phyloP scores from a whole-genome alignment of 2,888 invertebrate genomes.

The Miltochrista miniata region DNA sequence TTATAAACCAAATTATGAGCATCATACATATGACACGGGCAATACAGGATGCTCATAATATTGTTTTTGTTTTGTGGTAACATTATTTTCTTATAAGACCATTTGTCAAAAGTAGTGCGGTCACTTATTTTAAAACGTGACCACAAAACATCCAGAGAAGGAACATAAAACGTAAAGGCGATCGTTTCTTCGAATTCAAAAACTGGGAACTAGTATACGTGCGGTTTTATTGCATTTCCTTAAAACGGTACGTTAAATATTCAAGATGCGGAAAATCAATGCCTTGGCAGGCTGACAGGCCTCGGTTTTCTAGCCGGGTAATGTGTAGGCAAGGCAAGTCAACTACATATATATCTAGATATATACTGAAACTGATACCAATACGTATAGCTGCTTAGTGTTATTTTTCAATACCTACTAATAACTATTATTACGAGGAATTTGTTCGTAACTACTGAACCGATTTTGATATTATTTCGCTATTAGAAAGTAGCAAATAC shows the following conservation, averaged over 20 bases:
- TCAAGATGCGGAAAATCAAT: constrained; percentile 9
- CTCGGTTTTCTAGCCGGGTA: background rate
- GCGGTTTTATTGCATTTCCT: constrained; percentile 7
- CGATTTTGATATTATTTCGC: too few relatives aligned
- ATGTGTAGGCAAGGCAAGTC: background rate
- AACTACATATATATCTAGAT: background rate
- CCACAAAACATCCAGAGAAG: background rate
- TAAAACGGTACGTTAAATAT: constrained; percentile 11
- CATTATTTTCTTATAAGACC: background rate
- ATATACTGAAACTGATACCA: too few relatives aligned
- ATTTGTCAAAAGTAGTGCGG: background rate
- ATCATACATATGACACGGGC: too few relatives aligned
- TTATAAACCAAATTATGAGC: too few relatives aligned
- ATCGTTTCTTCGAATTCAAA: background rate
- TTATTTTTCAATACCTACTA: too few relatives aligned
- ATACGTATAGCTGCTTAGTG: too few relatives aligned
- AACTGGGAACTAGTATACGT: background rate
- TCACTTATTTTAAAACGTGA: background rate
- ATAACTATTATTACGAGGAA: too few relatives aligned
- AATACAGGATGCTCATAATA: too few relatives aligned
- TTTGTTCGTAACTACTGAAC: too few relatives aligned
- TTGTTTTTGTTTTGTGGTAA: background rate
- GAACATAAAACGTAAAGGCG: constrained; percentile 3
- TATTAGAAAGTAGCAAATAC: too few relatives aligned
- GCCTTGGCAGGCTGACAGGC: background rate